Base-by-base conservation (phyloP, 2,888 invertebrate species). In the Orthonevra nobilis region DNA sequence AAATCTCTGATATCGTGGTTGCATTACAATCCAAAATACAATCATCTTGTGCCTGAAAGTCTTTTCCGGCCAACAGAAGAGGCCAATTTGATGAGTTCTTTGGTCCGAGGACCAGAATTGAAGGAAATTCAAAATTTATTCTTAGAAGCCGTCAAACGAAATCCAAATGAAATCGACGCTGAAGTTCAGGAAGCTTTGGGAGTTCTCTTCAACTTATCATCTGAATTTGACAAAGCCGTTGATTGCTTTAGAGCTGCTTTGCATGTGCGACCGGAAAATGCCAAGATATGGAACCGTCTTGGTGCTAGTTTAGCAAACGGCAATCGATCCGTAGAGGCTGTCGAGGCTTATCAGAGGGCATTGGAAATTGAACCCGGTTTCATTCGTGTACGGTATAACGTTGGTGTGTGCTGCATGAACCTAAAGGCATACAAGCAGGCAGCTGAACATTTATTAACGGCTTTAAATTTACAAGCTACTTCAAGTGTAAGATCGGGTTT, bases 261-360 rank as follows among this genome's bases (percentile, higher is more conserved):
- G 9, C 94, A 94, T 89, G 94, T 94, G 9, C 91, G 92, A 84
- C 88, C 88, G 70, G 88, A 90, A 42, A 97, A 98, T 91, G 95
- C 97, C 3, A 93, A 96, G 85, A 88, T 98, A 54, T 99, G 99
- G 99, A 99, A 99, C 89, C 94, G 97, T 83, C 90, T 99, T 23
- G 99, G 99, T 56, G 99, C 99, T 26, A 97, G 98, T 42, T 89
- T 98, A 84, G 99, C 99, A 9, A 99, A 99, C 88, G 97, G 98
- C 81, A 95, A 95, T 56, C 93, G 94, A 81, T 96, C 98, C 28
- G 98, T 97, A 85, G 97, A 99, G 90, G 98, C 99, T 2, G 96
- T 99, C 4, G 95, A 96, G 82, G 98, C 99, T 0, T 99, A 99
- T 87, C 95, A 96, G 86, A 92, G 93, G 84, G 98, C 99, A 30